Evolutionary conservation across 2,113 vertebrate genomes (phyloP), one percentile per base, ranked within the genome.

Genomic region (Campylomormyrus numenius): DNA sequence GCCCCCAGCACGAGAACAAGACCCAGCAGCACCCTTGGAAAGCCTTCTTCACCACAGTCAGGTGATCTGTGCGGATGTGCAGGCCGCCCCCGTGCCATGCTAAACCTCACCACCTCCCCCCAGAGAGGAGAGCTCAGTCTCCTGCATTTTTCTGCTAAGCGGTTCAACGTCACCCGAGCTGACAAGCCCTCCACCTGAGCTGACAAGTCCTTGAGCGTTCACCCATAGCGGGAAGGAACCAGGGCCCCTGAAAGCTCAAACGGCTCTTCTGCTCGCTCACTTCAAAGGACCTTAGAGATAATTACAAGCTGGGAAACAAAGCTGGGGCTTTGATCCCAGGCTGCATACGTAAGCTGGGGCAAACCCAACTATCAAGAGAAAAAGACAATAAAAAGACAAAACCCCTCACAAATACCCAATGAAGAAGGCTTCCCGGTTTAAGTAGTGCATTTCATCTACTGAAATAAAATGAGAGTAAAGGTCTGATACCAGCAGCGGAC

Each of bases 301-400:
- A 85, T 85, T 85, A 85, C 83, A 85, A 48, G 83, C 83, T 5
- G 70, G 35, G 31, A 58, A 87, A 50, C 42, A 87, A 48, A 74
- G 74, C 46, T 39, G 48, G 52, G 13, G 35, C 83, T 85, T 85
- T 85, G 83, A 85, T 85, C 83, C 17, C 83, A 24, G 21, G 21
- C 83, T 46, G 39, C 19, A 24, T 11, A 42, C 3, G 15, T 45
- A 85, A 85, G 83, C 83, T 24, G 8, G 42, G 8, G 45, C 45
- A 85, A 85, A 85, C 9, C 45, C 83, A 48, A 42, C 19, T n/a
- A 85, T 85, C 83, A 48, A 48, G 19, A 48, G 45, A 24, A 46
- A 24, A 48, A 46, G 21, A 46, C 45, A 48, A 85, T 45, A 85
- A 46, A 48, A 85, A n/a, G 45, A 46, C 45, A 85, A 85, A 48